Evolutionary conservation across 2,113 vertebrate species (phyloP).

Genomic region (Rutilus rutilus): DNA sequence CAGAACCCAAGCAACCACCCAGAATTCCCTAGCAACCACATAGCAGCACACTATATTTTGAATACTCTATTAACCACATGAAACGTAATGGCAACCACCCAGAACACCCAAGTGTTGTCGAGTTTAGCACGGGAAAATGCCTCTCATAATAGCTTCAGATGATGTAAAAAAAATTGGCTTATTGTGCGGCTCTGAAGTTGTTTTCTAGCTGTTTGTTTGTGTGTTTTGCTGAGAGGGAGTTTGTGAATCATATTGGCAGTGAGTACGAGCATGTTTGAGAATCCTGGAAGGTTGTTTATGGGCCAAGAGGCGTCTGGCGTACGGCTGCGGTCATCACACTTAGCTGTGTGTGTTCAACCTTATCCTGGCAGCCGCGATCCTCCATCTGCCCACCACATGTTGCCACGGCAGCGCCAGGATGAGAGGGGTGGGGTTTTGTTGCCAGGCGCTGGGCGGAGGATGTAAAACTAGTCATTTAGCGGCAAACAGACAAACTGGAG

Average conservation of each 20-base stretch:
- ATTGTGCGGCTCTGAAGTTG: background rate
- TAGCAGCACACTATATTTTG: background rate
- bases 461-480: slow-evolving; percentile 59
- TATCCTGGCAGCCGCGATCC: slow-evolving; percentile 44
- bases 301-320: slow-evolving; percentile 52
- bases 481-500: slow-evolving; percentile 43
- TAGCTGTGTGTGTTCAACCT: slow-evolving; percentile 35
- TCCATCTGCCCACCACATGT: slow-evolving; percentile 67
- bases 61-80: background rate
- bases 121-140: background rate
- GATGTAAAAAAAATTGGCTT: background rate
- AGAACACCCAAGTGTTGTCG: background rate
- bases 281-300: slow-evolving; percentile 57
- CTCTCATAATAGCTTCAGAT: background rate
- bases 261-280: slow-evolving; percentile 50
- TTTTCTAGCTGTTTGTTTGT: slow-evolving; percentile 15
- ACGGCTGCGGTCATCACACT: slow-evolving; percentile 32
- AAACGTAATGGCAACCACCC: background rate
- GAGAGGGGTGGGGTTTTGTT: slow-evolving; percentile 2
- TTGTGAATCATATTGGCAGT: background rate
- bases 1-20: background rate
- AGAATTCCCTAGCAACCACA: background rate
- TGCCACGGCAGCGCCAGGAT: slow-evolving; percentile 21
- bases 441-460: slow-evolving; percentile 39
- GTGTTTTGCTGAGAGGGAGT: slow-evolving; percentile 15